Evolutionary conservation across 2,797 vertebrate species (phyloP), one percentile per base, ranked within the genome.

Genomic region (Tenualosa ilisha): DNA sequence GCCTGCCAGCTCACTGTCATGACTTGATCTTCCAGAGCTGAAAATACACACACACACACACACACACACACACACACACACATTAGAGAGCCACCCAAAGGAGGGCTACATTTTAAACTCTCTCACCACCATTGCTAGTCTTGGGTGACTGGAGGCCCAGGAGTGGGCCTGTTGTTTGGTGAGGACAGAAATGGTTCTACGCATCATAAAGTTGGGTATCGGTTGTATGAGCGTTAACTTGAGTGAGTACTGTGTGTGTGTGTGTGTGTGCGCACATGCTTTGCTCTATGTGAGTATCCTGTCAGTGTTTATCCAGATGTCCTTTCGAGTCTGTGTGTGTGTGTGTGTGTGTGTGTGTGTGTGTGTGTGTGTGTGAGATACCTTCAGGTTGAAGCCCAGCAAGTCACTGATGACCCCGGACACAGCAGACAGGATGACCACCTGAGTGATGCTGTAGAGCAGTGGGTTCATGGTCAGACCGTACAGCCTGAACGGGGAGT

Each of bases 1-100:
- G 26, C 40, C 43, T 83, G 26, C 85, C 79, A 0, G 59, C 59
- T 91, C 87, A 88, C 61, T 90, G 93, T 99, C 97, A 99, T 87
- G 98, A 99, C 93, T 99, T 99, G 93, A 99, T 99, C 96, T 99
- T 99, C 98, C 98, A 99, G 82, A 99, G 96, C 98, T 99, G 94
- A 8, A 90, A 86, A 90, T 6, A 56, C 86, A 49, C 65, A 40
- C 65, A 72, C n/a, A 31, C 61, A 31, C 24, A 65, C 61, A 65
- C 56, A n/a, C 56, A 22, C 4, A 3, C 15, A 12, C 9, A 51
- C 2, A 0, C 31, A 31, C 31, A 31, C 31, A 31, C 31, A 31
- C 31, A 31, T 31, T 31, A 31, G 31, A 31, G 31, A 31, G 31
- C 31, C 31, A 31, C 31, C 31, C 31, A 31, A 31, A 31, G 0